Base-by-base conservation (phyloP, 1,140 invertebrate species). In the Ips nitidus region DNA sequence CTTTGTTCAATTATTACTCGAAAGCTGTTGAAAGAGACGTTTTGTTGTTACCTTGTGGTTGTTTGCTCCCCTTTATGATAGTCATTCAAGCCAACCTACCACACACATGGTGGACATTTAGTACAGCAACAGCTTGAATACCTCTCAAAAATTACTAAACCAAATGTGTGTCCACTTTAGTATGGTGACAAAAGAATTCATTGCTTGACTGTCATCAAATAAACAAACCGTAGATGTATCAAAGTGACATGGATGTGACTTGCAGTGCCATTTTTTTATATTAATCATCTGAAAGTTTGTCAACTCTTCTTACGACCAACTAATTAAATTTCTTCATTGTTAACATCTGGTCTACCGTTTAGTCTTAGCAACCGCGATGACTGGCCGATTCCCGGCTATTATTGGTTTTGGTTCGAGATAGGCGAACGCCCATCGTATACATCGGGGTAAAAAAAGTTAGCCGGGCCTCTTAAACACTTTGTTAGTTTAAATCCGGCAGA, bases 401-500 rank as follows among this genome's bases (percentile, higher is more conserved):
- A 66, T 66, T 66, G 64, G 42, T 66, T 66, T 66, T 66, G 41
- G 37, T 45, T 38, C 2, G 4, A 57, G 45, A 52, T 63, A 66
- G 55, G 53, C 52, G 42, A 58, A 56, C 52, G 41, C 64, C 53
- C 64, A 57, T 52, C 43, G 50, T 22, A 56, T 7, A 43, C 62
- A 41, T 22, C 50, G 52, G 4, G 42, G 43, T 42, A 50, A 66
- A 66, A 65, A 66, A 66, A 66, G 38, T 40, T 4, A 53, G 39
- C 22, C 5, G 42, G 41, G 41, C 53, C 57, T 60, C 57, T 69
- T 69, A 69, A 69, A 69, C 67, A 69, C 67, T 69, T 69, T 69
- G 67, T 69, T 69, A 69, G 67, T 69, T 69, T 69, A 69, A 69
- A 69, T 69, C 57, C 67, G 59, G 59, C 67, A 69, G 67, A 69